Evolutionary conservation across 2,888 invertebrate species (phyloP).

Genomic region (Papilio gigon): DNA sequence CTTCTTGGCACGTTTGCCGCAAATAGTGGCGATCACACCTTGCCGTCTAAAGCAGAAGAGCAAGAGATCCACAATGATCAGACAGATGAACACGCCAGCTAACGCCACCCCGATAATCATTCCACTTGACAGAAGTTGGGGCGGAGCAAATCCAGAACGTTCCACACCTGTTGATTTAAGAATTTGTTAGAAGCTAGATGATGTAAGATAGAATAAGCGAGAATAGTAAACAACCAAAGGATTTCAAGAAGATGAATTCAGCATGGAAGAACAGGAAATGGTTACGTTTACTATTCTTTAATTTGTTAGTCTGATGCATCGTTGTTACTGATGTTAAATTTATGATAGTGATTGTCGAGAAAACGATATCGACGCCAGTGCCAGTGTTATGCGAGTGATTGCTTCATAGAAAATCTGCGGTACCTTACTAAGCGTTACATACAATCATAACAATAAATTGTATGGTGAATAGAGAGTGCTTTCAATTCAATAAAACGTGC

Average conservation of each 20-base stretch:
- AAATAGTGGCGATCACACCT: conserved; percentile 87
- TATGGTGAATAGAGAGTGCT: conserved; percentile 75
- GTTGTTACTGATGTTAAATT: conserved; percentile 76
- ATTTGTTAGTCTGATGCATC: conserved; percentile 75
- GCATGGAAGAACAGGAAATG: conserved; percentile 40
- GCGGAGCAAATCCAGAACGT: conserved; percentile 74
- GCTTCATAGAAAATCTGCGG: conserved; percentile 33
- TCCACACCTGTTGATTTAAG: conserved; percentile 70
- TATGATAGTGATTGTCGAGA: conserved; percentile 72
- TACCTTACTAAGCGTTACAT: conserved; percentile 38
- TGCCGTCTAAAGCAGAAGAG: conserved; percentile 87
- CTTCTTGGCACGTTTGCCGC: conserved; percentile 85
- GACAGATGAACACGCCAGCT: conserved; percentile 89
- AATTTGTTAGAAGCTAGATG: conserved; percentile 45
- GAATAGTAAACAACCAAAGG: conserved; percentile 66
- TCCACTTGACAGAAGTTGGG: conserved; percentile 85
- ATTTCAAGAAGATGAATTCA: conserved; percentile 42
- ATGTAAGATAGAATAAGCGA: conserved; percentile 43
- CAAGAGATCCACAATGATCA: conserved; percentile 92
- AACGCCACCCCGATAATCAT: conserved; percentile 93
- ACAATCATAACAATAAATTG: conserved; percentile 70
- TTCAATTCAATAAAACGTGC: conserved; percentile 75
- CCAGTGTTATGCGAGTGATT: conserved; percentile 44
- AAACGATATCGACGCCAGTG: conserved; percentile 58
- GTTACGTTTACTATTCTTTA: conserved; percentile 67